Base-by-base conservation (phyloP, 2,888 invertebrate genomes). In the Petrophora chlorosata region DNA sequence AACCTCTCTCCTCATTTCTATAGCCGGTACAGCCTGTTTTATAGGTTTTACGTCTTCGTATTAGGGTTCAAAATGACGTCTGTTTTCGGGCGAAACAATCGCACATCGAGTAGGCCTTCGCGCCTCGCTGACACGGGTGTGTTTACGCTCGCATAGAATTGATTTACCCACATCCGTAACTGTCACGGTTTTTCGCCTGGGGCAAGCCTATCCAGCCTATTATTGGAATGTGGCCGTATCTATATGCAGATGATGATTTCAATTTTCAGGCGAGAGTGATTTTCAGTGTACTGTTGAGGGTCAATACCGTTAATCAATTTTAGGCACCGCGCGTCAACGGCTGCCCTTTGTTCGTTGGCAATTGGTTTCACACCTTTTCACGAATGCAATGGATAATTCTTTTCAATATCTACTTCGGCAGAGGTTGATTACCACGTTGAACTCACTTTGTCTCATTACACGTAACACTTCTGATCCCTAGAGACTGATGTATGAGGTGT, bases 151-250 rank as follows among this genome's bases (percentile, higher is more conserved):
- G 70, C 70, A 70, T 66, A 61, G 76, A 82, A 85, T 83, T 82
- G 83, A 84, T 84, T 85, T 79, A 80, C 85, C 83, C 85, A 84
- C 79, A 84, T 85, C 82, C 77, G 79, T 82, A 78, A 77, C 80
- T 77, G 83, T 83, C 83, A 81, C 69, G 68, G 65, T 76, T 77
- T 83, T 82, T 76, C 67, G 70, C 67, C 67, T 63, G 68, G 52
- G 65, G 63, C 61, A n/a, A n/a, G n/a, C n/a, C n/a, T n/a, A n/a
- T n/a, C n/a, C 55, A 61, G 58, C 60, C 65, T 73, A 70, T 76
- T 76, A 76, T 75, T 73, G 66, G 63, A 67, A 63, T 67, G 66
- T 67, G 63, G 65, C 69, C 65, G 65, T 65, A 34, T 65, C 59
- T 63, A 61, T 63, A 61, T 46, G 48, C 51, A 57, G 44, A 56